Conservation (phyloP, 2,888 invertebrate genomes). For the Sarcophaga caerulescens region DNA sequence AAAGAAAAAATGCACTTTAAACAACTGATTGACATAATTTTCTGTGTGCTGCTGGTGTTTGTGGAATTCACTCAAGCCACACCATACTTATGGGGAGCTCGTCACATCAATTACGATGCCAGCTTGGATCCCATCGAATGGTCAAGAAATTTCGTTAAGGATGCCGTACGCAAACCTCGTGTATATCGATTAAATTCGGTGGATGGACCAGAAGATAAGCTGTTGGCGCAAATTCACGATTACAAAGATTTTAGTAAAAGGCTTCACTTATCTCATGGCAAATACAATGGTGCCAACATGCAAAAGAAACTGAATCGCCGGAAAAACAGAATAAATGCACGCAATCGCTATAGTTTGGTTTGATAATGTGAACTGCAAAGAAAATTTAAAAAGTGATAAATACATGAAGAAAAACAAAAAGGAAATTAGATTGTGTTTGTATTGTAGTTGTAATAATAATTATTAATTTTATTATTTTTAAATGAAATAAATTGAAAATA, state of each 20-base stretch:
- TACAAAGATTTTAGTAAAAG: slow-evolving; percentile 44
- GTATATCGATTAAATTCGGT: slow-evolving; percentile 11
- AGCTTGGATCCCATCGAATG: slow-evolving; percentile 78
- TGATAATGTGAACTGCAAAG: neutral
- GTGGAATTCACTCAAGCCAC: slow-evolving; percentile 33
- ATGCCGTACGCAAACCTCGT: slow-evolving; percentile 74
- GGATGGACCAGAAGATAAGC: slow-evolving; percentile 5
- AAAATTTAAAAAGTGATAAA: neutral
- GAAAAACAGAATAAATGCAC: slow-evolving; percentile 28
- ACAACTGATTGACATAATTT: slow-evolving; percentile 16
- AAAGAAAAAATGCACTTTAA: slow-evolving; percentile 36
- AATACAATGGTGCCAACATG: slow-evolving; percentile 43
- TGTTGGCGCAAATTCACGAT: neutral
- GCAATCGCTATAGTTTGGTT: slow-evolving; percentile 29
- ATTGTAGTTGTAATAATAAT: no score
- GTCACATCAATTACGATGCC: slow-evolving; percentile 74
- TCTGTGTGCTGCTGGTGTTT: slow-evolving; percentile 41
- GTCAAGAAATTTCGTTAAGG: slow-evolving; percentile 76
- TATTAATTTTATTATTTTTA: no score
- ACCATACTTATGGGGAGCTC: slow-evolving; percentile 72
- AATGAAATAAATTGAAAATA: no score
- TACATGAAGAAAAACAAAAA: no score
- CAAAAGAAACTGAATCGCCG: slow-evolving; percentile 28
- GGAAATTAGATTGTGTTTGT: no score
- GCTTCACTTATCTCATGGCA: neutral